Base-by-base conservation (phyloP, 2,888 invertebrate species). In the Harpalus rufipes region DNA sequence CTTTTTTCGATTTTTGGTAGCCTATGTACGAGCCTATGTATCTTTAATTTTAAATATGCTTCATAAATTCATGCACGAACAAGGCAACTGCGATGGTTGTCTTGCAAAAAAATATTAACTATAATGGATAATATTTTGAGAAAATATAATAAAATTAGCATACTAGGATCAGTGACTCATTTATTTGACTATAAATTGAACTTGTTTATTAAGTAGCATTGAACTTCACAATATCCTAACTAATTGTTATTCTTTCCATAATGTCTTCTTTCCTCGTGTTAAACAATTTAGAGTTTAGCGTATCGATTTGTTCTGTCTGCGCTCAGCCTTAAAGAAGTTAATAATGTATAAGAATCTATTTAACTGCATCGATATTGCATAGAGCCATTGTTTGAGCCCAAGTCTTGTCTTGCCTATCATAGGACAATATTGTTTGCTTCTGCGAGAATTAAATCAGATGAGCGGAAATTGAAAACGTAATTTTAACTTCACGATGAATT, bases 401-500 rank as follows among this genome's bases (percentile, higher is more conserved):
- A 12, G 63, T 63, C 59, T 59, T 7, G 16, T 63, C 25, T 32
- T 32, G 32, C 6, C 18, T 39, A n/a, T 14, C 68, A 41, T 68
- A 39, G 32, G 7, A 32, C 68, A 68, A 68, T 68, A 39, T 68
- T 68, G 68, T 25, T 68, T 41, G 39, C 32, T 39, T n/a, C 25
- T 39, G 25, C 41, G 21, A 39, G 68, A 39, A 41, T 68, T 68
- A 68, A 68, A 68, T 63, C 32, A 25, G 39, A 68, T 41, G 41
- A 51, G 6, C 51, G 76, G 76, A 76, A 56, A 76, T 76, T 76
- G 51, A 51, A 76, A 76, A 44, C 18, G 56, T 76, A 76, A 76
- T 56, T 76, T 76, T 51, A 76, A 76, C 51, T 76, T 51, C 16
- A 76, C 76, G 51, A 51, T 68, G 68, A 76, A 76, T 25, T 76